These are phyloP conservation scores for Athene cunicularia DNA, from an alignment of 2,113 vertebrate species.

Conservation along the genomic window DNA sequence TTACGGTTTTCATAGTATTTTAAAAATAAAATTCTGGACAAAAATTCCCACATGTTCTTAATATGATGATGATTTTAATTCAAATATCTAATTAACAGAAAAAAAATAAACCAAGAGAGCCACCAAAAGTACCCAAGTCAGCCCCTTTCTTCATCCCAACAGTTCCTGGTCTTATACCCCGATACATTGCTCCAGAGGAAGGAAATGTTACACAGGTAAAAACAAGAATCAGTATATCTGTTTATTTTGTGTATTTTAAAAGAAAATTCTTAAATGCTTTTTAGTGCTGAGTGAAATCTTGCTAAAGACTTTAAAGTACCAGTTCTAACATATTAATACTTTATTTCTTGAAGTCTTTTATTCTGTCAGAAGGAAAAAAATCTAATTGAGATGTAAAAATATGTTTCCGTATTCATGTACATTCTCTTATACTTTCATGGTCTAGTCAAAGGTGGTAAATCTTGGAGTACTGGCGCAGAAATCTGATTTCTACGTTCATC, in stretches of 20 bases:
- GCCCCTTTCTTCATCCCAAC: conserved; percentile 97
- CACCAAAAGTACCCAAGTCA: conserved; percentile 84
- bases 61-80: neutral
- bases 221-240: neutral
- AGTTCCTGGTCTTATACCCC: conserved; percentile 88
- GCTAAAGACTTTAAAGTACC: neutral
- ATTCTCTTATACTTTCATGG: neutral
- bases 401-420: neutral
- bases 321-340: neutral
- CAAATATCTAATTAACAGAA: conserved; percentile 75
- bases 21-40: neutral
- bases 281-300: neutral
- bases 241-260: neutral
- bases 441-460: conserved; percentile 88
- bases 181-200: conserved; percentile 72
- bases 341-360: neutral
- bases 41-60: neutral
- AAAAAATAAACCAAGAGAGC: conserved; percentile 89
- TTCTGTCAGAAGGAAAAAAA: neutral
- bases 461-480: conserved; percentile 85
- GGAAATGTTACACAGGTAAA: conserved; percentile 75
- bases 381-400: neutral
- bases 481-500: conserved; percentile 82
- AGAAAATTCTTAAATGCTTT: neutral
- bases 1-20: neutral